Evolutionary conservation across 1,140 invertebrate genomes (phyloP).

Genomic region (Drosophila ohnishii): DNA sequence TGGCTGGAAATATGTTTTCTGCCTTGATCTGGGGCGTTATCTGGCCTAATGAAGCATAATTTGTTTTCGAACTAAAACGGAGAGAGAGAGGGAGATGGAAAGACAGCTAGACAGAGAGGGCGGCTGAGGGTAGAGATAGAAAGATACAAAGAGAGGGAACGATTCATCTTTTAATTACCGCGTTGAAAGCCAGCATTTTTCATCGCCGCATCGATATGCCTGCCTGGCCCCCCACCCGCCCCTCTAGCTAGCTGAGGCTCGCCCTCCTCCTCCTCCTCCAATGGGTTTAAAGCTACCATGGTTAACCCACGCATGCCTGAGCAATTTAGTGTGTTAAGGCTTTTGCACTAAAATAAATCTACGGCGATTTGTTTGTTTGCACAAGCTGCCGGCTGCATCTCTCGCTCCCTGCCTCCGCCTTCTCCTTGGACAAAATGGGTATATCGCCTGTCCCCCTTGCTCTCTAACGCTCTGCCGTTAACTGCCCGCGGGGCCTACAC

Average conservation of each 20-base stretch:
- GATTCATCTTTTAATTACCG: slow-evolving; percentile 83
- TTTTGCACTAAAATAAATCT: slow-evolving; percentile 81
- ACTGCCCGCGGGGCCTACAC: slow-evolving; percentile 61
- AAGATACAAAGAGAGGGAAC: slow-evolving; percentile 20
- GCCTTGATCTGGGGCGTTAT: slow-evolving; percentile 78
- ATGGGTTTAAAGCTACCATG: slow-evolving; percentile 14
- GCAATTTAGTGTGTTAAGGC: slow-evolving; percentile 70
- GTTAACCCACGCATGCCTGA: slow-evolving; percentile 70
- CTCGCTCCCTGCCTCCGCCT: background rate
- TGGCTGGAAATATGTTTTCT: slow-evolving; percentile 35
- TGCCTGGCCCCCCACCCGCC: no score
- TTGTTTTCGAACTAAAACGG: slow-evolving; percentile 52
- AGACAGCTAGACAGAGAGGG: background rate
- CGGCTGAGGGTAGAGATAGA: background rate
- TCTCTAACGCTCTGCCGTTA: slow-evolving; percentile 47
- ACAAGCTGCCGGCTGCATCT: slow-evolving; percentile 57
- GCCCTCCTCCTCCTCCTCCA: background rate
- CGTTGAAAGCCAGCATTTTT: slow-evolving; percentile 81
- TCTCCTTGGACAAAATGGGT: slow-evolving; percentile 5
- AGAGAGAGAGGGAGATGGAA: background rate
- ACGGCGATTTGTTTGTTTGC: slow-evolving; percentile 78
- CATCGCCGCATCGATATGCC: slow-evolving; percentile 59
- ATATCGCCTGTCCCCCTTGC: background rate
- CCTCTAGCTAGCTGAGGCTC: background rate
- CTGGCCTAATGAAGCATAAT: slow-evolving; percentile 81